Evolutionary conservation across 2,113 vertebrate genomes (phyloP).

Genomic region (Cephalophus harveyi): DNA sequence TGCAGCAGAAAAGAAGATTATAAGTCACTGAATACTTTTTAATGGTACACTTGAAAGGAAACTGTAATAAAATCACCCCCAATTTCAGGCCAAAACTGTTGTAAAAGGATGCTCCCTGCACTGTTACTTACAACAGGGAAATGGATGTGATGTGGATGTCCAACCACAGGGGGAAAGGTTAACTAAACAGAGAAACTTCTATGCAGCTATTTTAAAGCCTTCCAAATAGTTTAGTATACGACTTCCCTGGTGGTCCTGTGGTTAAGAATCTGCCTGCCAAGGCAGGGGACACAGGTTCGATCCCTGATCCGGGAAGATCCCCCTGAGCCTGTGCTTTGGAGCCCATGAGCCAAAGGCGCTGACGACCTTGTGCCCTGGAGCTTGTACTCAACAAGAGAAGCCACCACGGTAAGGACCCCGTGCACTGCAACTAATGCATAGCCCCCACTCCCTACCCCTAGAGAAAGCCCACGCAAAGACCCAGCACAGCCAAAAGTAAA

Average conservation of each 20-base stretch:
- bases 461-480: neutral
- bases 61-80: neutral
- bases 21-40: neutral
- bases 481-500: neutral
- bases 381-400: neutral
- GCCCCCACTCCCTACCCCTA: neutral
- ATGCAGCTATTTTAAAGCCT: neutral
- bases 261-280: neutral
- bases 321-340: neutral
- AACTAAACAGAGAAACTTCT: neutral
- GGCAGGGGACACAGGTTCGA: neutral
- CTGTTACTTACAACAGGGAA: neutral
- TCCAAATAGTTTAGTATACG: neutral
- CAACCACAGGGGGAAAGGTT: neutral
- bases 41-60: neutral
- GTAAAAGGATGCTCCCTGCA: neutral
- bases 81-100: neutral
- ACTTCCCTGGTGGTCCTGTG: neutral
- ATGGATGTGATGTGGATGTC: neutral
- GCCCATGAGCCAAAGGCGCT: neutral
- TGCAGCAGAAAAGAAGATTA: neutral
- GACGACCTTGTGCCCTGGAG: neutral
- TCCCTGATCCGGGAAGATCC: neutral
- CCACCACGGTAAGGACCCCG: neutral
- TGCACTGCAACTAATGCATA: rapidly evolving